phyloP scores from a whole-genome alignment of 1,140 invertebrate genomes.

The Hypsibius dujardini region DNA sequence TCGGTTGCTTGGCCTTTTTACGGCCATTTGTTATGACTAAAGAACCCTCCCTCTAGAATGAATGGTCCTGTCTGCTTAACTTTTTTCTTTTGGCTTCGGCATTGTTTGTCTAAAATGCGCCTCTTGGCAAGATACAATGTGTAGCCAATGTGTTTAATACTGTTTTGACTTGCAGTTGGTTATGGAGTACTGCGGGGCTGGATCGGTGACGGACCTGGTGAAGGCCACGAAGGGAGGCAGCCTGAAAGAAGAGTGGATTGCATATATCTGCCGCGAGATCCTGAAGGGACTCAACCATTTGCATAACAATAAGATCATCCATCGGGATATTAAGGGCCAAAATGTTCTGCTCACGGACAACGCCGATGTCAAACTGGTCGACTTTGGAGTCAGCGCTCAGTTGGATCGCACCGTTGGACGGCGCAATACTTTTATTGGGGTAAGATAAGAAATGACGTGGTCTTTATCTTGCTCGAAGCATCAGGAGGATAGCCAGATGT shows the following conservation, averaged over 20 bases:
- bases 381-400: slow-evolving; percentile 98
- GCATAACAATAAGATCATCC: slow-evolving; percentile 96
- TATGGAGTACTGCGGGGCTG: slow-evolving; percentile 99
- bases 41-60: no score
- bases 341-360: slow-evolving; percentile 98
- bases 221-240: slow-evolving; percentile 93
- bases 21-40: no score
- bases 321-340: slow-evolving; percentile 98
- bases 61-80: no score
- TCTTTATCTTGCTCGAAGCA: no score
- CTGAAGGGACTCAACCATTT: slow-evolving; percentile 84
- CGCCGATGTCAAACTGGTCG: slow-evolving; percentile 97
- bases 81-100: no score
- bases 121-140: no score
- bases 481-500: no score
- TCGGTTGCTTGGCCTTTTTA: no score
- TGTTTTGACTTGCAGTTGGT: slow-evolving; percentile 47
- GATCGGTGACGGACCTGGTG: slow-evolving; percentile 93
- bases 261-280: slow-evolving; percentile 95
- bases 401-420: slow-evolving; percentile 94
- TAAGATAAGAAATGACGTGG: slow-evolving; percentile 30
- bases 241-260: slow-evolving; percentile 99
- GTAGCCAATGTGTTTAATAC: no score
- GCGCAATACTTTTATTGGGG: slow-evolving; percentile 97
- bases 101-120: no score